These are phyloP conservation scores for Leuctra nigra DNA, from an alignment of 2,888 invertebrate genomes.

Conservation along the genomic window DNA sequence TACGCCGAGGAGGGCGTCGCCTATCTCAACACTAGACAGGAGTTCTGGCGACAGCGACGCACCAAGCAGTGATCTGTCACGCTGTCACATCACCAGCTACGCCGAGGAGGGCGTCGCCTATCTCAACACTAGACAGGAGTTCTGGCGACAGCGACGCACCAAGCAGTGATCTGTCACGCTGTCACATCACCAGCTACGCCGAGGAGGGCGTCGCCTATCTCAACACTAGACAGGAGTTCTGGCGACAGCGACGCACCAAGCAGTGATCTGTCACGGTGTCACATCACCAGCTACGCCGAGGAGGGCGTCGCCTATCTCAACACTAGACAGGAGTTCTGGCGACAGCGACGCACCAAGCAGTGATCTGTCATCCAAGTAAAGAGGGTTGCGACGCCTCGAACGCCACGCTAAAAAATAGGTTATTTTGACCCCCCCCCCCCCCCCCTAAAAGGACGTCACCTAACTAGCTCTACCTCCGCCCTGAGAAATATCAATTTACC, in stretches of 20 bases:
- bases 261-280: too few species aligned
- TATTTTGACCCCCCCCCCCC: too few species aligned
- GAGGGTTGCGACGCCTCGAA: too few species aligned
- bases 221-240: slow-evolving; percentile 78
- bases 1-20: slow-evolving; percentile 77
- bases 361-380: too few species aligned
- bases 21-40: slow-evolving; percentile 74
- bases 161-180: too few species aligned
- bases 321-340: slow-evolving; percentile 82
- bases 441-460: too few species aligned
- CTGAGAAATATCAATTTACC: too few species aligned
- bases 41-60: slow-evolving; percentile 81
- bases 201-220: slow-evolving; percentile 80
- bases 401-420: too few species aligned
- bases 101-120: slow-evolving; percentile 81
- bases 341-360: slow-evolving; percentile 58
- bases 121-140: slow-evolving; percentile 75
- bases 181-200: slow-evolving; percentile 60
- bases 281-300: slow-evolving; percentile 62
- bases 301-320: slow-evolving; percentile 81
- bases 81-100: slow-evolving; percentile 57
- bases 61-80: too few species aligned
- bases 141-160: slow-evolving; percentile 72
- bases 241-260: slow-evolving; percentile 64
- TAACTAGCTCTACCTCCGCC: too few species aligned